Percentiles rank a stretch among this genome's conserved stretches.
Evolutionary conservation across 2,113 vertebrate genomes (phyloP).

Genomic region (Columbina picui): DNA sequence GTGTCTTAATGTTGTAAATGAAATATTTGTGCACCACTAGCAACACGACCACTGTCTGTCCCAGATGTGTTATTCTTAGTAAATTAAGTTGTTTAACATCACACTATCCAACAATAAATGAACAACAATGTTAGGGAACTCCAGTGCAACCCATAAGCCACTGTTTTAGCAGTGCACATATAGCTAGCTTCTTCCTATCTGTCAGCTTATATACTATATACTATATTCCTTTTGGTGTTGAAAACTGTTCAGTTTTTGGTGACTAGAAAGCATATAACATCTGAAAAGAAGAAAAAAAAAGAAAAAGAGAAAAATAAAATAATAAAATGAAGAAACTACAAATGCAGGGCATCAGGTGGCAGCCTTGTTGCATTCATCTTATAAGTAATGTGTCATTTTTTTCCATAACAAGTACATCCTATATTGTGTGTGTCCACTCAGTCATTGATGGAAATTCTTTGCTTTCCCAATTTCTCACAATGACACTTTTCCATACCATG

Average conservation of each 20-base stretch:
- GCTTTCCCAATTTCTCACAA: conserved; percentile 56
- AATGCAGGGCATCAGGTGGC: conserved; percentile 10
- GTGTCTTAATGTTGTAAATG: neutral
- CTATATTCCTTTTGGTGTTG: neutral
- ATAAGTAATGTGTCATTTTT: conserved; percentile 27
- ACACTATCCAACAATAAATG: neutral
- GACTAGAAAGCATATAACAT: neutral
- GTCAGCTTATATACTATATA: neutral
- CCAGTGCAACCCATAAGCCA: neutral
- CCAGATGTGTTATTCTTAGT: neutral
- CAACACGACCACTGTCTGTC: neutral
- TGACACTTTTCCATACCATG: neutral
- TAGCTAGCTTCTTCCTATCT: neutral
- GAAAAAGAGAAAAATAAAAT: neutral
- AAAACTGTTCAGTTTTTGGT: neutral
- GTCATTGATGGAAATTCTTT: conserved; percentile 53
- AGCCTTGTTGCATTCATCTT: conserved; percentile 19
- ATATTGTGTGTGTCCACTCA: conserved; percentile 14
- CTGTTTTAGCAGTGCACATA: neutral
- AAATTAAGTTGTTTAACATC: neutral
- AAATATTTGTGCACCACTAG: neutral
- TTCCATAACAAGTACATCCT: conserved; percentile 29
- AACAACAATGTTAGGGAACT: neutral
- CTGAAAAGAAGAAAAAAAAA: neutral
- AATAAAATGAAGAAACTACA: neutral